Evolutionary conservation across 2,888 invertebrate species (phyloP).

Genomic region (Andrena hattorfiana): DNA sequence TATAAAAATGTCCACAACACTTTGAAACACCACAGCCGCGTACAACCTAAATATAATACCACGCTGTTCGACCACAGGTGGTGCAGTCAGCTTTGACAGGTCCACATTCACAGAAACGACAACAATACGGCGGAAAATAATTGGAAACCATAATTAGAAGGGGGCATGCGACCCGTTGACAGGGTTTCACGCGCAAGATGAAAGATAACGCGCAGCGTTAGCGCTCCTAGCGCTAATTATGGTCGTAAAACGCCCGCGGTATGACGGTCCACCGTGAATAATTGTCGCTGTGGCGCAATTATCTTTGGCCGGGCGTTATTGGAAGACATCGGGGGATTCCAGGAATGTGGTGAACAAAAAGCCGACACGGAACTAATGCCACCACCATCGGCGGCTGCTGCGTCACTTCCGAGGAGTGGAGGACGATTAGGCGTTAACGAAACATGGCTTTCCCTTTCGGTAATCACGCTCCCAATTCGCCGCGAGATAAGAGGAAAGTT

Average conservation of each 20-base stretch:
- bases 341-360: conserved; percentile 41
- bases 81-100: not conserved
- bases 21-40: not conserved
- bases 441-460: conserved; percentile 33
- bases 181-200: conserved; percentile 40
- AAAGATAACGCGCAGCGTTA: conserved; percentile 47
- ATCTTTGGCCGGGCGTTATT: conserved; percentile 26
- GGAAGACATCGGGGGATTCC: conserved; percentile 37
- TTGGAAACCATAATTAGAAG: conserved; percentile 39
- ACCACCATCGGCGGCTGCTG: not conserved
- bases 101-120: not conserved
- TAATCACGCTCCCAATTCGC: conserved; percentile 46
- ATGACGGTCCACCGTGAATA: conserved; percentile 57
- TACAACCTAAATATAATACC: not conserved
- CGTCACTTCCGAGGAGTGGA: conserved; percentile 35
- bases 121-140: conserved; percentile 31
- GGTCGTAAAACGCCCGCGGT: conserved; percentile 53
- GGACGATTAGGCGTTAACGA: conserved; percentile 4
- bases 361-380: conserved; percentile 35
- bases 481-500: conserved; percentile 58
- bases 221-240: conserved; percentile 56
- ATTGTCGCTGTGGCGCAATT: conserved; percentile 53
- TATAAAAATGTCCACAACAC: not conserved
- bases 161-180: conserved; percentile 14
- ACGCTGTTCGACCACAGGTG: not conserved